phyloP scores from a whole-genome alignment of 2,113 vertebrate species.

The Cynocephalus volans region DNA sequence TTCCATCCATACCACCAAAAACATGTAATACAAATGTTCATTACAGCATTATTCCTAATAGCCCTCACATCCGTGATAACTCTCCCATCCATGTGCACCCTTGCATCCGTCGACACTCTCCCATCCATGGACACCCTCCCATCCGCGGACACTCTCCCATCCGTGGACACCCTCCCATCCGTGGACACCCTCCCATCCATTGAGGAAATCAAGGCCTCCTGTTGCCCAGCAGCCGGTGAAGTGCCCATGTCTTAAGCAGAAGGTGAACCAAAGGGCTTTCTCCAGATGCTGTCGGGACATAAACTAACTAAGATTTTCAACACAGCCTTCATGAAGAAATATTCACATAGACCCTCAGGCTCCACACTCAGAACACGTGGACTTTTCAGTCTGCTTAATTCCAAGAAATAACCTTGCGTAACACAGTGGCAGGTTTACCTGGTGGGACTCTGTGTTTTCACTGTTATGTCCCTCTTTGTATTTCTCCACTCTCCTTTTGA shows the following conservation, averaged over 20 bases:
- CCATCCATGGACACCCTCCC: no score
- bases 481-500: not conserved
- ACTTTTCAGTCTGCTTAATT: not conserved
- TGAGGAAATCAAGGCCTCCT: fast-evolving
- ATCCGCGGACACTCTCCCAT: no score
- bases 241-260: not conserved
- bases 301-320: not conserved
- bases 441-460: not conserved
- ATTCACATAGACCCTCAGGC: not conserved
- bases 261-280: not conserved
- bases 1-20: not conserved
- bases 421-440: fast-evolving
- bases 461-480: not conserved
- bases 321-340: not conserved
- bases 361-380: fast-evolving
- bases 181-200: no score
- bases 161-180: no score
- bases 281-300: fast-evolving
- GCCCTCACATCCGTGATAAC: no score
- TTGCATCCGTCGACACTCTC: no score
- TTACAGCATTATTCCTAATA: no score
- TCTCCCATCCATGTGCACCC: no score
- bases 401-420: no score
- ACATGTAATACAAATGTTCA: no score
- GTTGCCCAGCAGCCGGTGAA: not conserved